These are phyloP conservation scores for Rotaria magnacalcarata DNA, from an alignment of 2,888 invertebrate genomes.

Conservation along the genomic window DNA sequence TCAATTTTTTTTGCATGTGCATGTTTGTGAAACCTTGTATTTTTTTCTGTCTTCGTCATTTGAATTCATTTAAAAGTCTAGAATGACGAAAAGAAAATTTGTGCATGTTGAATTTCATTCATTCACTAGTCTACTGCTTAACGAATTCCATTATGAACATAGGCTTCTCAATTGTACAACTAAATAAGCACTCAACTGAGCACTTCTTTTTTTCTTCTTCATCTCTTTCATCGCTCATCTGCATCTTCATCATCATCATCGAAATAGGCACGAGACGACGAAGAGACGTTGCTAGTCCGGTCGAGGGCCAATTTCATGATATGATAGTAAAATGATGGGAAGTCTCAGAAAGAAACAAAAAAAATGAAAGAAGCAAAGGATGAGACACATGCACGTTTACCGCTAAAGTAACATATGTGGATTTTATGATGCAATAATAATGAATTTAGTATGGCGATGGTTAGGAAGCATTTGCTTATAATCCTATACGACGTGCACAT, in stretches of 20 bases:
- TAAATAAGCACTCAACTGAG: conserved; percentile 22
- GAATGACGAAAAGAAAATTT: background rate
- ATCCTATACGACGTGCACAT: background rate
- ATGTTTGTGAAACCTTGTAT: background rate
- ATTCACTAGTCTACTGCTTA: conserved; percentile 2
- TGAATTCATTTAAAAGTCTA: conserved; percentile 3
- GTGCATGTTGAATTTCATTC: conserved; percentile 18
- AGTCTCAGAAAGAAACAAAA: background rate
- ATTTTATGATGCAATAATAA: conserved; percentile 10
- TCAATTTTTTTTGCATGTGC: background rate
- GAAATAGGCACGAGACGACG: background rate
- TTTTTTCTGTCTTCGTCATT: background rate
- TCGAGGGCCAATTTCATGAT: conserved; percentile 22
- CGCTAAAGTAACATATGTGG: background rate
- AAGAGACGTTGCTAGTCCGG: background rate
- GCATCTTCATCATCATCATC: background rate
- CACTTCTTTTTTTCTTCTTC: conserved; percentile 3
- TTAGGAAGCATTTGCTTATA: background rate
- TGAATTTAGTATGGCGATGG: background rate
- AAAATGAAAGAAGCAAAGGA: background rate
- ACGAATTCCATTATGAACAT: background rate
- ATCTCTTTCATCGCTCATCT: conserved; percentile 7
- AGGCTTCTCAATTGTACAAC: conserved; percentile 18
- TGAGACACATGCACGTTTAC: background rate
- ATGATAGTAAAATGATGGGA: background rate